Base-by-base conservation (phyloP, 2,797 vertebrate genomes). In the Aselliscus stoliczkanus region DNA sequence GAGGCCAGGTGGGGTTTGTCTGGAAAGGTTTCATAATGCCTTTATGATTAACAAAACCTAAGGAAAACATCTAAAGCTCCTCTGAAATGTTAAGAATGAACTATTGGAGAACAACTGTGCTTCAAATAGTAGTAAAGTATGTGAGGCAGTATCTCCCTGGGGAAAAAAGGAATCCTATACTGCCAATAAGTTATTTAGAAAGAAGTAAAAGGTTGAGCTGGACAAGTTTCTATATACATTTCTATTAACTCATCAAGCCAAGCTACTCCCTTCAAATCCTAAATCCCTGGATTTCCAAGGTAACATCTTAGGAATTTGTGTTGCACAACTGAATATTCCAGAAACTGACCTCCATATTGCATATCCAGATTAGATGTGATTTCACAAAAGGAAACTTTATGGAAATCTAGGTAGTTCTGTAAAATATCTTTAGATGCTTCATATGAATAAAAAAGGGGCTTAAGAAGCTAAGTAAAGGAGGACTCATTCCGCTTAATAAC, bases 81-180 rank as follows among this genome's bases (percentile, higher is more conserved):
- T 94, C 81, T 93, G 95, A 94, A 96, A 96, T 97, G 96, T 79
- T 92, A 97, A 96, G 93, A 97, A 97, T 92, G 88, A 97, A 95
- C 84, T 72, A 62, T 17, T 86, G 52, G 77, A 75, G 95, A 92
- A 86, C 96, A 97, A 95, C 94, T 96, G 94, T 77, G 69, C 88
- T 96, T 96, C 90, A 96, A 86, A 97, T 86, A 85, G 84, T 34
- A 79, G 67, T 42, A 90, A 81, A 96, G 39, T 75, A 96, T 96
- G 73, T 50, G 58, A 93, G 67, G 79, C 93, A 31, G 23, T 42
- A 34, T 81, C 81, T 69, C 65, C 64, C 4, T 37, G 25, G 15
- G 50, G 25, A 10, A 13, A 65, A 52, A n/a, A 69, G 58, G 76
- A 93, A 88, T 82, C 56, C 62, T 50, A 52, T 20, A 82, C n/a